Evolutionary conservation across 2,797 vertebrate genomes (phyloP), one percentile per base, ranked within the genome.

Genomic region (Gallinago solitaria): DNA sequence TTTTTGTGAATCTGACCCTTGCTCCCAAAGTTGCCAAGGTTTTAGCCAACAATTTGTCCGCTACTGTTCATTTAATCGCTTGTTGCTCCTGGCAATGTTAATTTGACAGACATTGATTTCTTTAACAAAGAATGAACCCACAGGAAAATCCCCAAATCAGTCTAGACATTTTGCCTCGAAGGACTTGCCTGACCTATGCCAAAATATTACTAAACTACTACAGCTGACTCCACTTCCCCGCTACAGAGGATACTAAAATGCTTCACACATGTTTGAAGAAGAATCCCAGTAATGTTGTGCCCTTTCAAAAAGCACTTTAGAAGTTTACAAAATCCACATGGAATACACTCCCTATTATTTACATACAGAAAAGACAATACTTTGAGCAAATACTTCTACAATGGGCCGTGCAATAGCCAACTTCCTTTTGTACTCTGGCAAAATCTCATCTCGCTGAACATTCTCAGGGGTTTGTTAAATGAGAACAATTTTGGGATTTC

Each of bases 111-210:
- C 82, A 95, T 3, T 21, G 76, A 94, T 76, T 90, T 69, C 86
- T 94, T 89, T 87, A 91, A 85, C 84, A 94, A 90, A 93, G 77
- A 95, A 78, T 24, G 65, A 93, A 94, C 82, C 76, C 92, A 93
- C 89, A 96, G 50, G 61, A 95, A 95, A 97, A 95, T 90, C 80
- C 82, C 69, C 76, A 96, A 86, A 93, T 92, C 87, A 86, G 95
- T 95, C 91, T 94, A 97, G 95, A 96, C 95, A 82, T 94, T 95
- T 85, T 96, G 93, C 91, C 95, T 96, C 33, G 54, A 95, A 97
- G 89, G 94, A 93, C 47, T 93, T 51, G 87, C 87, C 73, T 76
- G 84, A 94, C 73, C 90, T 93, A 91, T 51, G 91, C 89, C 92
- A 96, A 95, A 95, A 93, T 88, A 73, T 54, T 88, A 75, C 54